These are phyloP conservation scores for Linepithema humile DNA, from an alignment of 1,140 invertebrate genomes.

Conservation along the genomic window DNA sequence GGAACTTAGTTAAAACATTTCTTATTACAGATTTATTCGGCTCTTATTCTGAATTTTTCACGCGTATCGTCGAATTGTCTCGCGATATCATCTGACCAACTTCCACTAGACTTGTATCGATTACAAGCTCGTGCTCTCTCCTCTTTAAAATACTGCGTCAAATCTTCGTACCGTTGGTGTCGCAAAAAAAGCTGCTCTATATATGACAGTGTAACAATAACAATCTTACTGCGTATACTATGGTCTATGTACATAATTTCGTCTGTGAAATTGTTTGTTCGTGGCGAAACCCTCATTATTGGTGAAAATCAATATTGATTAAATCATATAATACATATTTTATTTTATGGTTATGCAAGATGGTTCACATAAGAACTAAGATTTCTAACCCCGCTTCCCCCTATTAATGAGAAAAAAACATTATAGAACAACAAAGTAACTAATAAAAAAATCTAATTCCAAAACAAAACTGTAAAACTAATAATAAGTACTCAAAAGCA, in stretches of 20 bases:
- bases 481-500: not conserved
- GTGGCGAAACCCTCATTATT: not conserved
- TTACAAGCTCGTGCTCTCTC: conserved; percentile 29
- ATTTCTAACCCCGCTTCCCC: too few relatives aligned
- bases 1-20: not conserved
- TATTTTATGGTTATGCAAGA: not conserved
- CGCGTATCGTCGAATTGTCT: not conserved
- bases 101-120: conserved; percentile 18
- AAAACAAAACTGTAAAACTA: not conserved
- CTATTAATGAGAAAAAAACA: not conserved
- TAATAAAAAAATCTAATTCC: not conserved
- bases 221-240: not conserved
- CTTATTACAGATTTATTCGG: not conserved
- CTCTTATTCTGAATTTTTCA: not conserved
- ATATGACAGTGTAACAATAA: not conserved
- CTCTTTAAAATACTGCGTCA: conserved; percentile 51
- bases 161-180: conserved; percentile 2
- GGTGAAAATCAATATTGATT: too few relatives aligned
- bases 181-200: not conserved
- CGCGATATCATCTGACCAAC: not conserved
- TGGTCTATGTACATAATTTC: conserved; percentile 3
- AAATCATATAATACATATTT: not conserved
- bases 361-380: not conserved
- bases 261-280: conserved; percentile 18
- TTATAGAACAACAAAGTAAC: not conserved